Percentiles rank a stretch among this genome's conserved stretches.
These are phyloP conservation scores for Riptortus pedestris DNA, from an alignment of 1,140 invertebrate genomes.

Conservation along the genomic window DNA sequence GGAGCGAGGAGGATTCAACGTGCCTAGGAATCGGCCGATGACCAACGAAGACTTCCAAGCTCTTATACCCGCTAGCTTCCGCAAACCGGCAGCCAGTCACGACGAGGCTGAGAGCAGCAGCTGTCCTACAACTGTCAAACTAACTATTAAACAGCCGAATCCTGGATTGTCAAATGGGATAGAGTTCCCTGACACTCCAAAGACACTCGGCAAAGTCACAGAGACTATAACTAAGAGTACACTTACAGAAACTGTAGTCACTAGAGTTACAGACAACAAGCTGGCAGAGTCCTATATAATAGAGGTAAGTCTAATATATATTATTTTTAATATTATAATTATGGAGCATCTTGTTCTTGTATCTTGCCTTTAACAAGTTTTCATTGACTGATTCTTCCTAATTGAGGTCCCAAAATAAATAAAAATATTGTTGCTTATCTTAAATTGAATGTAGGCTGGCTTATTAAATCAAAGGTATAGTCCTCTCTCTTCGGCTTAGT, in stretches of 20 bases:
- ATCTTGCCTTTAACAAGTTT: constrained; percentile 14
- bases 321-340: too few species aligned
- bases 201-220: constrained; percentile 70
- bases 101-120: constrained; percentile 2
- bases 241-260: constrained; percentile 86
- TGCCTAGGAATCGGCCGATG: constrained; percentile 47
- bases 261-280: constrained; percentile 81
- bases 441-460: too few species aligned
- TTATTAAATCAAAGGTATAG: too few species aligned
- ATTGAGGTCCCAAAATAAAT: too few species aligned
- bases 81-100: constrained; percentile 33
- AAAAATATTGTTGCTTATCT: too few species aligned
- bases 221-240: constrained; percentile 90
- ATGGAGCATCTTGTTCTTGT: constrained; percentile 18
- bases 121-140: constrained; percentile 42
- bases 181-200: constrained; percentile 70
- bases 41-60: constrained; percentile 87
- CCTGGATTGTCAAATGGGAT: constrained; percentile 42
- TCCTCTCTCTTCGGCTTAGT: too few species aligned
- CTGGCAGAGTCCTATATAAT: constrained; percentile 68
- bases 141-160: constrained; percentile 61
- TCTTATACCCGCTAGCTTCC: constrained; percentile 83
- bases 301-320: constrained; percentile 56
- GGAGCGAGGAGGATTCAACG: background rate
- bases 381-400: too few species aligned